Evolutionary conservation across 64 coral and sea anemone genomes (phyloP).

Genomic region (Trachythela sp.): DNA sequence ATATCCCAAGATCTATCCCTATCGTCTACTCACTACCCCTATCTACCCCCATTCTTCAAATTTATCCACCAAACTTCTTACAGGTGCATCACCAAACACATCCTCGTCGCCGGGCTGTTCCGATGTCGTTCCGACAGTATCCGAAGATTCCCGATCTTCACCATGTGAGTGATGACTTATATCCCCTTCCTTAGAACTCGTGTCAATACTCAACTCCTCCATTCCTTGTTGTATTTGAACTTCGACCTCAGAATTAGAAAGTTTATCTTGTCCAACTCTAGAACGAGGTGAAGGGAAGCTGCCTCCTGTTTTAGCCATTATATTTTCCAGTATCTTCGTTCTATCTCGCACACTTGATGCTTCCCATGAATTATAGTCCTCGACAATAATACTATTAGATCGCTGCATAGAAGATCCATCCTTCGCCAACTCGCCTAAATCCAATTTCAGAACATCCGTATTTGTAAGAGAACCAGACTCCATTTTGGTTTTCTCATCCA

Average conservation of each 20-base stretch:
- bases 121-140: neutral
- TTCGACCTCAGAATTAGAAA: neutral
- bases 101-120: neutral
- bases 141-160: neutral
- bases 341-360: neutral
- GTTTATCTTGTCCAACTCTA: neutral
- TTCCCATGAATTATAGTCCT: constrained; percentile 4
- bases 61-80: neutral
- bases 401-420: neutral
- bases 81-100: neutral
- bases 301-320: neutral
- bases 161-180: neutral
- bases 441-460: neutral
- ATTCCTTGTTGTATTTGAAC: neutral
- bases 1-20: neutral
- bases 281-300: constrained; percentile 3
- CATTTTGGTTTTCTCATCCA: neutral
- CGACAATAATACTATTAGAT: neutral
- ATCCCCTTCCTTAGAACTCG: neutral
- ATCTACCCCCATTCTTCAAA: neutral
- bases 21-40: neutral
- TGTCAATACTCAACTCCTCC: neutral
- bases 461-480: neutral
- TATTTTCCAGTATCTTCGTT: neutral
- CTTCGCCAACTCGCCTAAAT: neutral